Evolutionary conservation across 2,113 vertebrate genomes (phyloP), one percentile per base, ranked within the genome.

Genomic region (Mungos mungo): DNA sequence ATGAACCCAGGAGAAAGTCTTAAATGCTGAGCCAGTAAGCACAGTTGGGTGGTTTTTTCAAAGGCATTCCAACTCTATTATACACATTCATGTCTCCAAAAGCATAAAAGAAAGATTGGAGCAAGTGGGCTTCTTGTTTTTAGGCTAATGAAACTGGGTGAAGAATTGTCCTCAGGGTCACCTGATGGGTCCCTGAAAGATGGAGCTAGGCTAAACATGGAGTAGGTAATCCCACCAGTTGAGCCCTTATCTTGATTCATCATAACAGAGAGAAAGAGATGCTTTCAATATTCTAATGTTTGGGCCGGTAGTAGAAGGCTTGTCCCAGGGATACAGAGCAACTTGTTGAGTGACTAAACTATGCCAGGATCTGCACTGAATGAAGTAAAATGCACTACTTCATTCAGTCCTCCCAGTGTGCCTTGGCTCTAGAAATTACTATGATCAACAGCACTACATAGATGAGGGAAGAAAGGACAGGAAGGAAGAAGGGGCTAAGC

Each of bases 1-100:
- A 76, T 68, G 81, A 94, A 90, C 63, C 79, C 23, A 68, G 88
- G 88, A 97, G 94, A 94, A 96, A 85, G 94, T 94, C 97, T 95
- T 90, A 90, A 84, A 94, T 95, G 82, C 60, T 33, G 33, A 94
- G 93, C 98, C 96, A 97, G 93, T 13, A 69, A 74, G 76, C 71
- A 68, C 68, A 79, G 85, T 72, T 90, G 94, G n/a, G 52, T 38
- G 69, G 38, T 23, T 54, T 92, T 85, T 60, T 57, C 81, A 89
- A 97, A 95, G 68, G 77, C 93, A 65, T 89, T 95, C 84, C 74
- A 74, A 38, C 57, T 90, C 65, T 31, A 25, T 63, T 65, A 81
- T 5, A 50, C 38, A 25, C 35, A 45, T 63, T 76, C 79, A 0
- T 41, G 19, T 89, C 79, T 93, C 74, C 35, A 71, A 92, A 93